phyloP scores from a whole-genome alignment of 2,113 vertebrate species.

The Tursiops truncatus region DNA sequence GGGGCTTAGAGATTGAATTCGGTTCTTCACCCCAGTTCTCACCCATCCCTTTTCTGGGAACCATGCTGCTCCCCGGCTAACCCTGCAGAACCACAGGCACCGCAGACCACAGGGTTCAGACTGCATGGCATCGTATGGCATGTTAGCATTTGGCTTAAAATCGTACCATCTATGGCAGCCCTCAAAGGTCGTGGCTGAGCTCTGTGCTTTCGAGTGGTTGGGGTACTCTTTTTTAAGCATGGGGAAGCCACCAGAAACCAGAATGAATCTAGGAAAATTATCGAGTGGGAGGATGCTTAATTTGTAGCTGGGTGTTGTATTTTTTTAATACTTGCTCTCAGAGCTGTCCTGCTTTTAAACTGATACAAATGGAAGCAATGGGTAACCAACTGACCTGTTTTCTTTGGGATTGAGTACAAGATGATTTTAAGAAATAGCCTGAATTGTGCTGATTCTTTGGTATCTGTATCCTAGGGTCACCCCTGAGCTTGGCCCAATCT shows the following conservation, averaged over 20 bases:
- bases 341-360: background rate
- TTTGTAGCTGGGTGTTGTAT: background rate
- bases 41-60: background rate
- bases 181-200: background rate
- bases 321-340: background rate
- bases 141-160: background rate
- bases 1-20: background rate
- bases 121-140: rapidly evolving
- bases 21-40: background rate
- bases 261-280: background rate
- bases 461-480: background rate
- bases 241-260: background rate
- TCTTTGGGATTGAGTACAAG: background rate
- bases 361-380: background rate
- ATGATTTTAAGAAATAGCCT: background rate
- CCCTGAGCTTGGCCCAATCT: background rate
- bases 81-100: background rate
- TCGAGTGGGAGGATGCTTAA: background rate
- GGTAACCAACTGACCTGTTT: background rate
- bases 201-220: background rate
- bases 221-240: background rate
- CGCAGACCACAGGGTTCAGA: background rate
- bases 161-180: background rate
- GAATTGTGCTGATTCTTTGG: background rate
- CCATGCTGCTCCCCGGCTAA: background rate